Evolutionary conservation across 2,888 invertebrate species (phyloP).

Genomic region (Branchellion lobata): DNA sequence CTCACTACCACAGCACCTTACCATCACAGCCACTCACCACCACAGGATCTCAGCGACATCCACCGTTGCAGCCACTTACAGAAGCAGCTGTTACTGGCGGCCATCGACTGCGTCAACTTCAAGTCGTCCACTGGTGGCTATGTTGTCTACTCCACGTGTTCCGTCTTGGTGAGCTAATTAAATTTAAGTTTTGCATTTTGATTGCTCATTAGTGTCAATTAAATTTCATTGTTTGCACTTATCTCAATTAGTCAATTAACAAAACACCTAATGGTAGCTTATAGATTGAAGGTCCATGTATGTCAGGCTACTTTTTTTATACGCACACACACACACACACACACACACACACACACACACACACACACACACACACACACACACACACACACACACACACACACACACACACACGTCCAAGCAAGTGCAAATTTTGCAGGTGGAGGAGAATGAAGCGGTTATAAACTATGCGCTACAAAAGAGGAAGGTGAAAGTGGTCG

Average conservation of each 20-base stretch:
- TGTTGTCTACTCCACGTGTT: conserved; percentile 97
- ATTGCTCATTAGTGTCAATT: background rate
- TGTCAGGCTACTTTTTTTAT: too few relatives aligned
- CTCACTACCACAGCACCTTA: too few relatives aligned
- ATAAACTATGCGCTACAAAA: conserved; percentile 91
- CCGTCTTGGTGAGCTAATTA: conserved; percentile 72
- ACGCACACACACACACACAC: too few relatives aligned
- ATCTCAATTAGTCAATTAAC: background rate
- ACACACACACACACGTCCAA: too few relatives aligned
- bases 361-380: too few relatives aligned
- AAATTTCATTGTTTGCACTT: background rate
- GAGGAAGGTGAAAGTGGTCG: conserved; percentile 83
- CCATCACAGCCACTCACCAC: background rate
- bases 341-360: too few relatives aligned
- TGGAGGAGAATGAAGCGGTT: conserved; percentile 98
- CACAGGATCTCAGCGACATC: conserved; percentile 77
- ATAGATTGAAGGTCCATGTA: too few relatives aligned
- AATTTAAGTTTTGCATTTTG: background rate
- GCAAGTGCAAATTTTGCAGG: too few relatives aligned
- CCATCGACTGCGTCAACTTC: conserved; percentile 93
- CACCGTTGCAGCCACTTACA: conserved; percentile 89
- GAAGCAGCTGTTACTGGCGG: conserved; percentile 83
- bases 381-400: too few relatives aligned
- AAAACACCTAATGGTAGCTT: too few relatives aligned
- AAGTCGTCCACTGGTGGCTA: conserved; percentile 89